Evolutionary conservation across 2,888 invertebrate genomes (phyloP), one percentile per base, ranked within the genome.

Genomic region (Amiota communis): DNA sequence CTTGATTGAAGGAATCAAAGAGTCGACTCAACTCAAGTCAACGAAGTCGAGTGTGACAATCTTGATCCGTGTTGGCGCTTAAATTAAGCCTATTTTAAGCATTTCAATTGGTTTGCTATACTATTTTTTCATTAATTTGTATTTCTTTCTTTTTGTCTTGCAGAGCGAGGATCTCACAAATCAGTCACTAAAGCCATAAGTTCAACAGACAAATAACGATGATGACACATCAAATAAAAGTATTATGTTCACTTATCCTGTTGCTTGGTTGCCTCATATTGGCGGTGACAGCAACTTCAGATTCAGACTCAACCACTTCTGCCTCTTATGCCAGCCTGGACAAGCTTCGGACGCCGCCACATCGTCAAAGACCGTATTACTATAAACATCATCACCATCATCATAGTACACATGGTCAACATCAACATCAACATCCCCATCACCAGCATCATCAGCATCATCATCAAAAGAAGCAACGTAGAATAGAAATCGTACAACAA

Each of bases 51-150:
- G 20, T 63, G 70, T 51, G 68, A 70, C 69, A 65, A 68, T 59
- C 77, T 74, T 83, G 82, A 83, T 85, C 85, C 85, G 82, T 76
- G 76, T 83, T 75, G 75, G 75, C 80, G 85, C 82, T 85, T 83
- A 83, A 76, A 83, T 85, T 85, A 80, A 67, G 20, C 51, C 36
- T 17, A 70, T 78, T 76, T 84, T 79, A 81, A 76, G 84, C 82
- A 83, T 83, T 82, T 77, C 77, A 78, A 79, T 76, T 76, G 77
- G 80, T 78, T 74, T 53, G 69, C 53, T 47, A 61, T n/a, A 8
- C n/a, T 46, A 63, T 23, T 65, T 48, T 17, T 48, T 48, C n/a
- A 15, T n/a, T 47, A 13, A 67, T 15, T 64, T 59, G n/a, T 20
- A 20, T 68, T n/a, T 68, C 12, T 23, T 67, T 12, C n/a, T 53